Percentiles rank a stretch among this genome's conserved stretches.
These are phyloP conservation scores for Gryllus longicercus DNA, from an alignment of 2,888 invertebrate species.

Conservation along the genomic window DNA sequence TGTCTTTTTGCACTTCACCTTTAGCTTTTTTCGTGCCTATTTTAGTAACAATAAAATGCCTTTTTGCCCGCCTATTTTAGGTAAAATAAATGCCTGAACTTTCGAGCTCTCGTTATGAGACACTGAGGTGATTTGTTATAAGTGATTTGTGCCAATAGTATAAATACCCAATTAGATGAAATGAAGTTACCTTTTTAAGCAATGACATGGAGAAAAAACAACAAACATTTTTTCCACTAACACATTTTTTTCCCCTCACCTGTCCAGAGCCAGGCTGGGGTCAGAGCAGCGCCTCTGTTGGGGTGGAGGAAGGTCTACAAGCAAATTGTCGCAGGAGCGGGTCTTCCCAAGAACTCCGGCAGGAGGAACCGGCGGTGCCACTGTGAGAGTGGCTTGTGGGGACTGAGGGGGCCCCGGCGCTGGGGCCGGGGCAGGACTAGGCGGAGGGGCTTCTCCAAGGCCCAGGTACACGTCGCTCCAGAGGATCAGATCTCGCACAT, in stretches of 20 bases:
- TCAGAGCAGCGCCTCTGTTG: slow-evolving; percentile 75
- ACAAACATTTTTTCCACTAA: too few species aligned
- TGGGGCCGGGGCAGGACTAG: slow-evolving; percentile 26
- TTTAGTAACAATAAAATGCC: too few species aligned
- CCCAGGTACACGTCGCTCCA: slow-evolving; percentile 86
- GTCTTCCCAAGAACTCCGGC: slow-evolving; percentile 52
- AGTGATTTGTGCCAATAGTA: too few species aligned
- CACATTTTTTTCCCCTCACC: not conserved
- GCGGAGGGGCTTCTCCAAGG: slow-evolving; percentile 43
- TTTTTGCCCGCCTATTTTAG: too few species aligned
- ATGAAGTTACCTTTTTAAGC: too few species aligned
- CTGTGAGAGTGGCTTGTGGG: slow-evolving; percentile 39
- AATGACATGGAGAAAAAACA: too few species aligned
- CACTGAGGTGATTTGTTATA: too few species aligned
- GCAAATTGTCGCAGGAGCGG: slow-evolving; percentile 79
- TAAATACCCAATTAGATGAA: too few species aligned
- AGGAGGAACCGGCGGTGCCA: slow-evolving; percentile 37
- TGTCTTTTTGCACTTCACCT: too few species aligned
- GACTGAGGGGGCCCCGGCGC: slow-evolving; percentile 40
- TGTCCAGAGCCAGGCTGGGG: slow-evolving; percentile 72
- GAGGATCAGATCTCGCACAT: slow-evolving; percentile 74
- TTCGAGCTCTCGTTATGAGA: too few species aligned
- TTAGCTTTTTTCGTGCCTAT: too few species aligned
- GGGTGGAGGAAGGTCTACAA: slow-evolving; percentile 48
- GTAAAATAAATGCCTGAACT: too few species aligned